Evolutionary conservation across 2,113 vertebrate genomes (phyloP), one percentile per base, ranked within the genome.

Genomic region (Isichthys henryi): DNA sequence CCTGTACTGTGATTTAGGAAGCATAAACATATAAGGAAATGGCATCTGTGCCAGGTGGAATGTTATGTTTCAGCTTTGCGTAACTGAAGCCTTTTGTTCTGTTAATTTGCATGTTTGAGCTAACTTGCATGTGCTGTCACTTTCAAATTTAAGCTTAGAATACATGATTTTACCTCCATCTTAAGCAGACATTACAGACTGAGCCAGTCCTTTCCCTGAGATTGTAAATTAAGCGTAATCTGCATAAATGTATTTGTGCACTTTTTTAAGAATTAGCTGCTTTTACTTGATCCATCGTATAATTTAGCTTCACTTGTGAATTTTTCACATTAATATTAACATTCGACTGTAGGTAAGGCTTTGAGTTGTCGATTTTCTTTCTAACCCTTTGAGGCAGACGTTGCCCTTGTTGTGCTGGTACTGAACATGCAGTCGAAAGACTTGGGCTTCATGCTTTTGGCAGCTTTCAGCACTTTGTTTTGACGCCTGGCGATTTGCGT

Each of bases 341-440:
- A 13, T 31, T 89, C 90, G 90, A 90, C 93, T 93, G 92, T 92
- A 92, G 92, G 45, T 91, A 92, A 91, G 93, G 90, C 93, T 93
- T 92, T 93, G 92, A 93, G 91, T 94, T 93, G 92, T 93, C 90
- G 89, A 91, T 89, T 89, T 88, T 87, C 43, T 91, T 92, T 87
- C 50, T 35, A 87, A n/a, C 39, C 39, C 88, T 91, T 88, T 88
- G 39, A 11, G 31, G 89, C 82, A 77, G 56, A 39, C 56, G 3
- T 35, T 43, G 50, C 88, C 50, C 35, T 50, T 62, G 35, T 8
- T 2, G 31, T 58, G 49, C 8, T 13, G n/a, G 10, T 58, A 17
- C 50, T 39, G 31, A 77, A 80, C 35, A 39, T 43, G 35, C 74
- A 43, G 74, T 7, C 35, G 9, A 48, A 49, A 70, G 39, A 43